phyloP scores from a whole-genome alignment of 2,113 vertebrate species.

The human region DNA sequence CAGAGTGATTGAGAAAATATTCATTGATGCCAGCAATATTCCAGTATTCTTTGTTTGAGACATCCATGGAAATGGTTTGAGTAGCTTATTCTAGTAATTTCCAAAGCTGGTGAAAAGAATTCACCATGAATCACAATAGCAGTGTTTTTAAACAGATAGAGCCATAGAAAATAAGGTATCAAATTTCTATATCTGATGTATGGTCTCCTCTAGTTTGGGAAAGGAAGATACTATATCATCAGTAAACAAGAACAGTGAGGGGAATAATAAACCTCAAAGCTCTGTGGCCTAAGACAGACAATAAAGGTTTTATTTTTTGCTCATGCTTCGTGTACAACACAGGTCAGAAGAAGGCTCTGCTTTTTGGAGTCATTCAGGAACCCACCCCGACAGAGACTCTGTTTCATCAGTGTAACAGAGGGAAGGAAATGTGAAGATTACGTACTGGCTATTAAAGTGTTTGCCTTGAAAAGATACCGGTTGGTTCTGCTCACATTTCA shows the following conservation, averaged over 20 bases:
- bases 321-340: not conserved
- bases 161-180: not conserved
- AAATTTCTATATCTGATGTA: not conserved
- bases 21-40: not conserved
- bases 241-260: not conserved
- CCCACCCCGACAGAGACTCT: not conserved
- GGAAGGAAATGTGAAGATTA: not conserved
- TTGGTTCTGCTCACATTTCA: conserved; percentile 20
- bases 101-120: not conserved
- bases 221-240: not conserved
- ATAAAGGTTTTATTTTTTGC: not conserved
- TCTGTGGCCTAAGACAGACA: not conserved
- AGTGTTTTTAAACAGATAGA: not conserved
- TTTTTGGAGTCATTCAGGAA: not conserved
- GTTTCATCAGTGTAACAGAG: not conserved
- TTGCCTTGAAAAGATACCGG: not conserved
- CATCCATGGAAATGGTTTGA: conserved; percentile 14
- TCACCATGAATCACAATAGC: not conserved
- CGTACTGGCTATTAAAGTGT: not conserved
- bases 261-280: not conserved
- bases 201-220: not conserved
- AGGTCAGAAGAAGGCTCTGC: not conserved
- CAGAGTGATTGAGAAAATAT: conserved; percentile 31
- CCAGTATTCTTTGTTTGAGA: not conserved
- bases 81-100: conserved; percentile 9